Conservation (phyloP, 2,797 vertebrate genomes). For the Saguinus oedipus region DNA sequence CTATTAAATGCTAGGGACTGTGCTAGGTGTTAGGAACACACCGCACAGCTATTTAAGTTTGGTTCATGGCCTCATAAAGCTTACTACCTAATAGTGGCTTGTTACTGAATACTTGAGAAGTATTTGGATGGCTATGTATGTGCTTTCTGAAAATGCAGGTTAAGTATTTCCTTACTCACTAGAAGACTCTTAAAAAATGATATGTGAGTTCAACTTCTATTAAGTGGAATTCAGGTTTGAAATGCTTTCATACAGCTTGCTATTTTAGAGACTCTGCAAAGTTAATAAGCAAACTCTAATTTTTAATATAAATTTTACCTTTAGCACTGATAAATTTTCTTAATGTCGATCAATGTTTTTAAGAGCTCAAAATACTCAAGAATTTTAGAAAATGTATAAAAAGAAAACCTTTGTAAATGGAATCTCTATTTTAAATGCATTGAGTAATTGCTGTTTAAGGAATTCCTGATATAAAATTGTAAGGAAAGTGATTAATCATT, state of each 20-base stretch:
- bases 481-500: background rate
- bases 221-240: slow-evolving; percentile 36
- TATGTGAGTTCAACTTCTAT: background rate
- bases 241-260: background rate
- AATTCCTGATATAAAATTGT: background rate
- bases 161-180: background rate
- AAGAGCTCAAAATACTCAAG: background rate
- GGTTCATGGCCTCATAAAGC: background rate
- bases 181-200: background rate
- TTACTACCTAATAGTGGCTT: background rate
- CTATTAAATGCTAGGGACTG: background rate
- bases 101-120: slow-evolving; percentile 12
- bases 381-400: slow-evolving; percentile 23
- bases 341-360: slow-evolving; percentile 3
- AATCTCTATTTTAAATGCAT: slow-evolving; percentile 33
- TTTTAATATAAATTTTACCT: slow-evolving; percentile 9
- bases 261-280: background rate
- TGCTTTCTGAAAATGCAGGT: background rate
- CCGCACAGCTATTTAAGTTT: background rate
- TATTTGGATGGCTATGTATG: background rate
- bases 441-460: background rate
- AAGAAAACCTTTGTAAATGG: background rate
- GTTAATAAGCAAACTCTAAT: slow-evolving; percentile 24
- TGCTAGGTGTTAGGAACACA: background rate
- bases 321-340: slow-evolving; percentile 4